Conservation (phyloP, 2,888 invertebrate species). For the Orgyia antiqua region DNA sequence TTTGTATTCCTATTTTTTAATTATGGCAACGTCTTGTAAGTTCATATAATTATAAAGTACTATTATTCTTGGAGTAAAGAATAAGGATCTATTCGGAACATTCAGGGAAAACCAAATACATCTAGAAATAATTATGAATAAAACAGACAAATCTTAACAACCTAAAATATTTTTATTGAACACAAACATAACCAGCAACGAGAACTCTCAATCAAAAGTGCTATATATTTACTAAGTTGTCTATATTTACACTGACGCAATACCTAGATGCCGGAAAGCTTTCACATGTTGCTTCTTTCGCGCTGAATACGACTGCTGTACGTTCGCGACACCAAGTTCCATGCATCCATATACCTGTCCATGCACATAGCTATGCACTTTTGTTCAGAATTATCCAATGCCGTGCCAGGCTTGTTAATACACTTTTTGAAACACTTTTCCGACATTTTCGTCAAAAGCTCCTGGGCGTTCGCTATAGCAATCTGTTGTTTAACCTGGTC, state of each 20-base stretch:
- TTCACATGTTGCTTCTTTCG: constrained; percentile 83
- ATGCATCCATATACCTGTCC: constrained; percentile 98
- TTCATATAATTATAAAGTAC: too few species aligned
- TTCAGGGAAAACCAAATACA: too few species aligned
- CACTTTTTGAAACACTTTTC: constrained; percentile 98
- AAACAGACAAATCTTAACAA: constrained; percentile 37
- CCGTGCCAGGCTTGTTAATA: constrained; percentile 92
- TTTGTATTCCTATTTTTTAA: too few species aligned
- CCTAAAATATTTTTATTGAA: constrained; percentile 57
- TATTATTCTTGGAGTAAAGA: too few species aligned
- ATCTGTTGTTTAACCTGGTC: constrained; percentile 97
- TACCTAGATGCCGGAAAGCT: constrained; percentile 26
- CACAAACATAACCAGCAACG: constrained; percentile 51
- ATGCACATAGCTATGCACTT: constrained; percentile 99
- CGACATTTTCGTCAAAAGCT: constrained; percentile 96
- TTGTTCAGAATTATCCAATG: constrained; percentile 93
- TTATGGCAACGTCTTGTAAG: too few species aligned
- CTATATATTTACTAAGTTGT: constrained; percentile 53
- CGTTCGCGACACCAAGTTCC: constrained; percentile 94
- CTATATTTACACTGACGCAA: constrained; percentile 65
- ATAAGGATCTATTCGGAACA: too few species aligned
- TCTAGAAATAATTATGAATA: too few species aligned
- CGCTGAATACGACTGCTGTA: constrained; percentile 91
- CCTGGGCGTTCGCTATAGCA: constrained; percentile 95
- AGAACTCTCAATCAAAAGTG: constrained; percentile 53